phyloP scores from a whole-genome alignment of 2,888 invertebrate genomes.

The Rhagonycha fulva region DNA sequence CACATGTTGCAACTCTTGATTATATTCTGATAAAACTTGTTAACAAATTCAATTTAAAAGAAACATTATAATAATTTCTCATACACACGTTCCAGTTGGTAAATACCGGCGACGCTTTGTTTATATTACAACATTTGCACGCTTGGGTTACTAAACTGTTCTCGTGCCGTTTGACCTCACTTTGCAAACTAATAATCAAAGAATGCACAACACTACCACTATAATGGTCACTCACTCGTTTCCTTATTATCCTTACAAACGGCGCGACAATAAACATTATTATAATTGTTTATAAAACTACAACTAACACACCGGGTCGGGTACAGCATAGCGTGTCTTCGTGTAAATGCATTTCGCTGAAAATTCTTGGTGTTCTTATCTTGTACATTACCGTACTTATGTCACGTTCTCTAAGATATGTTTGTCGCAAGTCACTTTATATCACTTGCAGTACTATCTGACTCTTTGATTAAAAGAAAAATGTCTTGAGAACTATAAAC shows the following conservation, averaged over 20 bases:
- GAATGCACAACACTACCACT: background rate
- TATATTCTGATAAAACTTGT: conserved; percentile 27
- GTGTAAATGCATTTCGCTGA: conserved; percentile 15
- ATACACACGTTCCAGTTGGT: conserved; percentile 32
- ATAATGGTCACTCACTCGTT: background rate
- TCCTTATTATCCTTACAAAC: background rate
- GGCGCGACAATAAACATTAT: background rate
- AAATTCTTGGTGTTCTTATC: conserved; percentile 41
- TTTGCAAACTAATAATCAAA: background rate
- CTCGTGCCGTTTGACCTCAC: conserved; percentile 29
- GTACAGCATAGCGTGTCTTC: conserved; percentile 3
- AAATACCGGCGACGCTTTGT: conserved; percentile 27
- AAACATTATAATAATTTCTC: conserved; percentile 29
- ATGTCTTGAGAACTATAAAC: conserved; percentile 18
- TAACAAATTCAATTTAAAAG: conserved; percentile 29
- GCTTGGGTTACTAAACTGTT: conserved; percentile 27
- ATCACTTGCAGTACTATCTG: conserved; percentile 12
- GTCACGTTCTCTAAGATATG: conserved; percentile 48
- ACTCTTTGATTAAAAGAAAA: conserved; percentile 3
- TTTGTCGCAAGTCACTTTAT: conserved; percentile 42
- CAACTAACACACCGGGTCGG: background rate
- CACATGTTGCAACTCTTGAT: conserved; percentile 23
- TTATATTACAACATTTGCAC: conserved; percentile 25
- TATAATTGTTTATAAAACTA: background rate
- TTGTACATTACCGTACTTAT: conserved; percentile 46